phyloP scores from a whole-genome alignment of 1,140 invertebrate species.

The Papilio polytes region DNA sequence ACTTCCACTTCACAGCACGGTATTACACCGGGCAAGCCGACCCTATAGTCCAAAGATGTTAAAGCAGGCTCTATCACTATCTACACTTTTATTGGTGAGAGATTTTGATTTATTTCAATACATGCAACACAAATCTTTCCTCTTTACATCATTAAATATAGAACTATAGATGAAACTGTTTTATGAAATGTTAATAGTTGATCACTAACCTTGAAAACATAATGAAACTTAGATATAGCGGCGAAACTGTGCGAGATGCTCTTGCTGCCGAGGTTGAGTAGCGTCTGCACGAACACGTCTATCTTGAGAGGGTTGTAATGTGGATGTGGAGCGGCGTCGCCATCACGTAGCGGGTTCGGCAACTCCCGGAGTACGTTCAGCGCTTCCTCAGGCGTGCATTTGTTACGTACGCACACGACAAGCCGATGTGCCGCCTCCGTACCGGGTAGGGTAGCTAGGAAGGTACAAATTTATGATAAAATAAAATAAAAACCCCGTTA shows the following conservation, averaged over 20 bases:
- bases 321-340: constrained; percentile 76
- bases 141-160: no score
- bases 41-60: no score
- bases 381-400: constrained; percentile 95
- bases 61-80: no score
- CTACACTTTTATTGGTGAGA: no score
- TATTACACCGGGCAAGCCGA: no score
- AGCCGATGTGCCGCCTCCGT: constrained; percentile 93
- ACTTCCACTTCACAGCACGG: no score
- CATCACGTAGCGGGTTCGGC: constrained; percentile 90
- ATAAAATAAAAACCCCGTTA: no score
- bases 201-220: constrained; percentile 92
- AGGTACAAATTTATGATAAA: no score
- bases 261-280: constrained; percentile 97
- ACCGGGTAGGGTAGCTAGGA: constrained; percentile 90
- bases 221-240: constrained; percentile 98
- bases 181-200: neutral
- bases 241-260: constrained; percentile 99
- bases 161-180: no score
- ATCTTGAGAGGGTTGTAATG: constrained; percentile 96
- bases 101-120: no score
- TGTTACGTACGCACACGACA: constrained; percentile 93
- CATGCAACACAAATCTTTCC: no score
- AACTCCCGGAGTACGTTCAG: constrained; percentile 94
- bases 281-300: constrained; percentile 97